Conservation (phyloP, 2,888 invertebrate genomes). For the Formica aserva region DNA sequence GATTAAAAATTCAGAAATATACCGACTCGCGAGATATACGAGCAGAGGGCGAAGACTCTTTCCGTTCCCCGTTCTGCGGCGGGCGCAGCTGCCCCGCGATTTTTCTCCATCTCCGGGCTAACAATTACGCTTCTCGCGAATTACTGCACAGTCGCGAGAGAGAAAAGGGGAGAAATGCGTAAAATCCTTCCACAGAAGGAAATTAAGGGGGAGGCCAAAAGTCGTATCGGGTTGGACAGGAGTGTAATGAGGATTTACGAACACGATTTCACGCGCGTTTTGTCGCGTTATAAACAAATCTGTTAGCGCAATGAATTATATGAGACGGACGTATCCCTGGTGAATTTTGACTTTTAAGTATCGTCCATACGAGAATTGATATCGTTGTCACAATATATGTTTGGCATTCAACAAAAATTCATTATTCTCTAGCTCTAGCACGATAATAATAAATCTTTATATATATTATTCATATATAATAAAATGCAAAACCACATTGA, state of each 20-base stretch:
- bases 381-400: background rate
- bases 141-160: conserved; percentile 46
- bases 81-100: background rate
- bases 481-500: background rate
- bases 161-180: background rate
- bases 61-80: conserved; percentile 1
- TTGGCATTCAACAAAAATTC: background rate
- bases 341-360: conserved; percentile 18
- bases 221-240: background rate
- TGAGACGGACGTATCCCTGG: background rate
- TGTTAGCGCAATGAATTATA: background rate
- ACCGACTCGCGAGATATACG: conserved; percentile 65
- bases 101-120: conserved; percentile 10
- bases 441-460: background rate
- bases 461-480: background rate
- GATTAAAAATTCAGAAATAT: conserved; percentile 83
- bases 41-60: conserved; percentile 38
- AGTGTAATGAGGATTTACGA: conserved; percentile 35
- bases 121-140: conserved; percentile 58
- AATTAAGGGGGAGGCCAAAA: conserved; percentile 35
- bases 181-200: background rate
- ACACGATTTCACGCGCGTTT: conserved; percentile 23
- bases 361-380: background rate
- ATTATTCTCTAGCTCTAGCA: background rate
- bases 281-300: conserved; percentile 41